These are phyloP conservation scores for Plectropomus leopardus DNA, from an alignment of 2,113 vertebrate species.

Conservation along the genomic window DNA sequence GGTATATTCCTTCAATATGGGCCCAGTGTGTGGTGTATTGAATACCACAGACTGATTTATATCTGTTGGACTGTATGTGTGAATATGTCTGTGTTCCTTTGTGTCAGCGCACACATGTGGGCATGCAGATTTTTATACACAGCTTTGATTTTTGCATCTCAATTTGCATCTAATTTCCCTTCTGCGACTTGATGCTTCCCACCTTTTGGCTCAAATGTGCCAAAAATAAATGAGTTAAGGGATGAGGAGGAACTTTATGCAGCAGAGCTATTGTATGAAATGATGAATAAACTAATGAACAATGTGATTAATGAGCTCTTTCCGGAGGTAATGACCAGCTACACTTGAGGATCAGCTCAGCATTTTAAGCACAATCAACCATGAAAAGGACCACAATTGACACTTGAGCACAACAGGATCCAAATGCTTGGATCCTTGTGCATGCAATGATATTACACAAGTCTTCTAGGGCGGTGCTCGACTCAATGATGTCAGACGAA, in stretches of 20 bases:
- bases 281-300: slow-evolving; percentile 61
- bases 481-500: no score
- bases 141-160: slow-evolving; percentile 33
- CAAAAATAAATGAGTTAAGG: slow-evolving; percentile 21
- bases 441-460: background rate
- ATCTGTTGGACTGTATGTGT: background rate
- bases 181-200: background rate
- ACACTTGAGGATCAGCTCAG: background rate
- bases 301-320: slow-evolving; percentile 49
- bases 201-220: slow-evolving; percentile 13
- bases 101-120: background rate
- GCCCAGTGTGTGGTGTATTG: background rate
- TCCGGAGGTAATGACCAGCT: slow-evolving; percentile 29
- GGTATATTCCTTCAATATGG: background rate
- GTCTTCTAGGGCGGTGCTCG: no score
- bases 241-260: slow-evolving; percentile 16
- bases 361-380: background rate
- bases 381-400: background rate
- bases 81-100: slow-evolving; percentile 19
- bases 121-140: slow-evolving; percentile 1
- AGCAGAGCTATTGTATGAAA: slow-evolving; percentile 10
- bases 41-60: background rate
- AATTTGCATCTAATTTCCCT: slow-evolving; percentile 48
- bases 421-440: background rate
- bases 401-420: background rate